A percentile compares a stretch with the other conserved stretches of the same genome.
Conservation (phyloP, 2,888 invertebrate genomes). For the Tetanocera ferruginea region DNA sequence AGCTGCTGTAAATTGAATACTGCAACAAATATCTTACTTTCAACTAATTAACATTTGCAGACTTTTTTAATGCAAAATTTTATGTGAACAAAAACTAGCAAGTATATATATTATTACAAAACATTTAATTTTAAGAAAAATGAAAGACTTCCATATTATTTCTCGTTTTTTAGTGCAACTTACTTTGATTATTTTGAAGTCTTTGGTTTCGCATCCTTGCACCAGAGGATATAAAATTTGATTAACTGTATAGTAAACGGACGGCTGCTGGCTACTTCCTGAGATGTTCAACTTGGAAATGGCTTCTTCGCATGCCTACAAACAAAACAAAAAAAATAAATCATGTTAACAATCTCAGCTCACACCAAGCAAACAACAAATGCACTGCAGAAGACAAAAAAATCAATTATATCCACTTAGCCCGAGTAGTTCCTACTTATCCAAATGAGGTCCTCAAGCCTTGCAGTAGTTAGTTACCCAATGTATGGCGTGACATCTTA, state of each 20-base stretch:
- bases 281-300: constrained; percentile 89
- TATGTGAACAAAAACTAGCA: not conserved
- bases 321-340: constrained; percentile 50
- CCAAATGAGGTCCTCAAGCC: too few species aligned
- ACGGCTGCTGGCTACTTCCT: constrained; percentile 81
- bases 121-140: not conserved
- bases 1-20: not conserved
- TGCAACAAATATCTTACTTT: too few species aligned
- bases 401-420: not conserved
- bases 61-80: not conserved
- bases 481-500: too few species aligned
- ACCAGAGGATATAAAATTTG: constrained; percentile 97
- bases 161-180: constrained; percentile 42
- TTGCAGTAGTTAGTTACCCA: too few species aligned
- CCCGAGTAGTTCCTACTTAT: too few species aligned
- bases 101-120: not conserved
- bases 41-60: too few species aligned
- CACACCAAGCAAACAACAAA: not conserved
- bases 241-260: constrained; percentile 90
- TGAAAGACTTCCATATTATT: too few species aligned
- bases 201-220: constrained; percentile 97
- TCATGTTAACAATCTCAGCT: not conserved
- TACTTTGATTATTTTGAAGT: constrained; percentile 94
- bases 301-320: constrained; percentile 95
- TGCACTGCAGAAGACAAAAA: constrained; percentile 2